phyloP scores from a whole-genome alignment of 2,888 invertebrate genomes.

The Ochropleura plecta region DNA sequence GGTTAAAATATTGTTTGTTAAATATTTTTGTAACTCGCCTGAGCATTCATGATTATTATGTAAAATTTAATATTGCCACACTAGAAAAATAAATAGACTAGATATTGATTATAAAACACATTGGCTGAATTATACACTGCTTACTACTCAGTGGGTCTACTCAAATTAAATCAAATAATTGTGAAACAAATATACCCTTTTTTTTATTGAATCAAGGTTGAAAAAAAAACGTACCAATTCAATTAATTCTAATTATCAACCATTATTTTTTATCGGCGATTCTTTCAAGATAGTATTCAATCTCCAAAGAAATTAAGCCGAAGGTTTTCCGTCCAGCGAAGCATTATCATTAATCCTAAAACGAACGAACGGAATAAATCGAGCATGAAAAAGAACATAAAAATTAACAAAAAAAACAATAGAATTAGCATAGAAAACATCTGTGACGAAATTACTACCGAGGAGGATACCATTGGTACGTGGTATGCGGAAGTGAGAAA shows the following conservation, averaged over 20 bases:
- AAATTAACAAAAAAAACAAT: constrained; percentile 91
- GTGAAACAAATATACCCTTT: too few species aligned
- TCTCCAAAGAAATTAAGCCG: constrained; percentile 53
- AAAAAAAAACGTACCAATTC: constrained; percentile 17
- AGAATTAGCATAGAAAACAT: constrained; percentile 91
- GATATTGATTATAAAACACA: too few species aligned
- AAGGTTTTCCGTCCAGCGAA: constrained; percentile 75
- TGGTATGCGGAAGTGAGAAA: constrained; percentile 27
- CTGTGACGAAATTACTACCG: constrained; percentile 84
- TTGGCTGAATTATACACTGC: too few species aligned
- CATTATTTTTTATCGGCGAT: constrained; percentile 64
- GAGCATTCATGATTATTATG: too few species aligned
- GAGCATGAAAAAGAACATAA: constrained; percentile 88
- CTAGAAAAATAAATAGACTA: too few species aligned
- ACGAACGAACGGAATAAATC: constrained; percentile 86
- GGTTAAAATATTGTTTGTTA: neutral
- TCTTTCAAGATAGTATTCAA: constrained; percentile 55
- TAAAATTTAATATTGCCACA: too few species aligned
- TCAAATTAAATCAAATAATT: too few species aligned
- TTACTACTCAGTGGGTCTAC: too few species aligned
- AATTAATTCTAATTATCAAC: constrained; percentile 57
- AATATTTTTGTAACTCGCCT: too few species aligned
- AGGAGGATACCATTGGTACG: constrained; percentile 70
- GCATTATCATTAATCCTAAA: constrained; percentile 87
- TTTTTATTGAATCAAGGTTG: too few species aligned